A percentile compares a stretch with the other conserved stretches of the same genome.
Conservation (phyloP, 2,888 invertebrate species). For the Parascotia fuliginaria region DNA sequence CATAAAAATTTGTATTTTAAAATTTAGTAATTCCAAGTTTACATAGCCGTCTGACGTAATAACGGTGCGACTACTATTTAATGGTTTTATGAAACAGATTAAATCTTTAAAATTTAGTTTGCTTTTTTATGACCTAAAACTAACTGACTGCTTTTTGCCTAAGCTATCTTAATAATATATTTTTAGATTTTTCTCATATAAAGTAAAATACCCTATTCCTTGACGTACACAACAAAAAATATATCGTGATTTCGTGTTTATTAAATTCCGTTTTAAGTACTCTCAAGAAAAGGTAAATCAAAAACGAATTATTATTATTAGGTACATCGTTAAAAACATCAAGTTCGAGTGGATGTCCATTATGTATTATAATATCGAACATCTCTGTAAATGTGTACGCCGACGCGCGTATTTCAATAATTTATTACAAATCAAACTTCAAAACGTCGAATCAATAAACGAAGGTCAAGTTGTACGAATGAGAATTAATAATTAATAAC, state of each 20-base stretch:
- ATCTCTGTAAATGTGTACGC: constrained; percentile 5
- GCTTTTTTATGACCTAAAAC: too few species aligned
- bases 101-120: too few species aligned
- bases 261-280: not conserved
- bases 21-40: too few species aligned
- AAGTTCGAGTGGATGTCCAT: not conserved
- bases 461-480: constrained; percentile 44
- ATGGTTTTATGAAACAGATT: too few species aligned
- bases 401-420: constrained; percentile 26
- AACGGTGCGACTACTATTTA: too few species aligned
- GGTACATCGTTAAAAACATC: not conserved
- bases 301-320: not conserved
- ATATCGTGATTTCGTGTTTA: not conserved
- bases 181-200: too few species aligned
- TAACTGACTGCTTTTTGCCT: too few species aligned
- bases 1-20: too few species aligned
- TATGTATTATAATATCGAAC: not conserved
- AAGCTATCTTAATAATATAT: too few species aligned
- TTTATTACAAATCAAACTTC: constrained; percentile 35
- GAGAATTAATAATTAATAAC: constrained; percentile 59
- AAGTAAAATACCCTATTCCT: too few species aligned
- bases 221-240: not conserved
- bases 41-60: too few species aligned
- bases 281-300: not conserved
- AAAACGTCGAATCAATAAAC: constrained; percentile 50